Base-by-base conservation (phyloP, 2,797 vertebrate species). In the Aulostomus chinensis region DNA sequence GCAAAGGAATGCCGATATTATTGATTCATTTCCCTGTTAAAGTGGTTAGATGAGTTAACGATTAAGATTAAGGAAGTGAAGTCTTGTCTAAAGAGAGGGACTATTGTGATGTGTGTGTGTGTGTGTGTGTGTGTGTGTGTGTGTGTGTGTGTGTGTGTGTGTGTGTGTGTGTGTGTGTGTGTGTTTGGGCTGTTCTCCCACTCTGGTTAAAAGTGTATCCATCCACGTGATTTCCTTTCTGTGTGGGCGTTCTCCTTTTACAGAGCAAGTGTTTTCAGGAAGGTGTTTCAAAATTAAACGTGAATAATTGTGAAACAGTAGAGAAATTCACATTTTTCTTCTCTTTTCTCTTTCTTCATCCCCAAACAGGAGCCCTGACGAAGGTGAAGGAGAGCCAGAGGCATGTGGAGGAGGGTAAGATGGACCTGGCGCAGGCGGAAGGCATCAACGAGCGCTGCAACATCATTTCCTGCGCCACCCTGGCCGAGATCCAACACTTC, bases 401-500 rank as follows among this genome's bases (percentile, higher is more conserved):
- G n/a, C 96, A 98, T 0, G 93, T 97, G 45, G 97, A 99, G 81
- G 97, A 99, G 75, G 94, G 95, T 14, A 99, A 98, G 89, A 98
- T 97, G 96, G 96, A 99, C 70, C 70, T 75, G 11, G 86, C 93
- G 2, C 96, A 98, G 80, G 94, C 94, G 0, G 94, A 94, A 0
- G 94, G 94, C 73, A 93, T 99, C 84, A 91, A 91, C 14, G 95
- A 96, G 48, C 96, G 96, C 80, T 98, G 96, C 86, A 98, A 97
- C 89, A 95, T 96, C 86, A 97, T 99, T 81, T 98, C 96, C 37
- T 96, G 93, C 16, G 96, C 95, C 17, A 99, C 96, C 4, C 83
- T 97, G 71, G 96, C 97, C 0, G 97, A 99, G 92, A 97, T 98
- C 78, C 95, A 99, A 84, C 94, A 99, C 85, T 99, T 98, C 89